phyloP scores from a whole-genome alignment of 2,888 invertebrate species.

The Ferrisia virgata region DNA sequence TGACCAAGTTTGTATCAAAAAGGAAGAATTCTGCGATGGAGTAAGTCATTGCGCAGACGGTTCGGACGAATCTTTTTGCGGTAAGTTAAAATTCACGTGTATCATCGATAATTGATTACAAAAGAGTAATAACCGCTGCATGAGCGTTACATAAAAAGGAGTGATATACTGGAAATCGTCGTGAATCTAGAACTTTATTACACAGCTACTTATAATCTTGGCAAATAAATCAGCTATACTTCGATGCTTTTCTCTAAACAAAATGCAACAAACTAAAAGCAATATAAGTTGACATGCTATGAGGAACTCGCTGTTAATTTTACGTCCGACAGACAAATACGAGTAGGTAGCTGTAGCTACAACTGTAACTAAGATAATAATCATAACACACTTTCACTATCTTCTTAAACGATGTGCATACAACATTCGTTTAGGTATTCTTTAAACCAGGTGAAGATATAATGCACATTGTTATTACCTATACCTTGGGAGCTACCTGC shows the following conservation, averaged over 20 bases:
- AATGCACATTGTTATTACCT: not conserved
- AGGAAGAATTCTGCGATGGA: constrained; percentile 89
- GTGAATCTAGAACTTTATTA: too few relatives aligned
- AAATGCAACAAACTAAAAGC: too few relatives aligned
- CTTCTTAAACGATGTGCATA: not conserved
- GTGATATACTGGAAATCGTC: too few relatives aligned
- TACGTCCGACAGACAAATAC: not conserved
- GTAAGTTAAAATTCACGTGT: constrained; percentile 59
- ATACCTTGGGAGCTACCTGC: too few relatives aligned
- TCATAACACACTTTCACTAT: constrained; percentile 4
- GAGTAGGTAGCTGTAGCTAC: too few relatives aligned
- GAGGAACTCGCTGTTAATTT: not conserved
- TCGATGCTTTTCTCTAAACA: too few relatives aligned
- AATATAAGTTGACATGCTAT: not conserved
- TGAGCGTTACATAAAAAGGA: too few relatives aligned
- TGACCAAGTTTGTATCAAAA: constrained; percentile 79
- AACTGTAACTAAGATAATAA: not conserved
- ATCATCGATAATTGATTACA: too few relatives aligned
- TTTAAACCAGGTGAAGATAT: constrained; percentile 11
- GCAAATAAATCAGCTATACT: too few relatives aligned
- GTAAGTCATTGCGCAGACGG: constrained; percentile 85
- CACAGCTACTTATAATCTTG: too few relatives aligned
- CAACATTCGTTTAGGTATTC: not conserved
- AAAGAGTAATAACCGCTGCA: too few relatives aligned
- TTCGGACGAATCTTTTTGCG: constrained; percentile 86